Conservation (phyloP, 2,888 invertebrate genomes). For the Encarsia formosa region DNA sequence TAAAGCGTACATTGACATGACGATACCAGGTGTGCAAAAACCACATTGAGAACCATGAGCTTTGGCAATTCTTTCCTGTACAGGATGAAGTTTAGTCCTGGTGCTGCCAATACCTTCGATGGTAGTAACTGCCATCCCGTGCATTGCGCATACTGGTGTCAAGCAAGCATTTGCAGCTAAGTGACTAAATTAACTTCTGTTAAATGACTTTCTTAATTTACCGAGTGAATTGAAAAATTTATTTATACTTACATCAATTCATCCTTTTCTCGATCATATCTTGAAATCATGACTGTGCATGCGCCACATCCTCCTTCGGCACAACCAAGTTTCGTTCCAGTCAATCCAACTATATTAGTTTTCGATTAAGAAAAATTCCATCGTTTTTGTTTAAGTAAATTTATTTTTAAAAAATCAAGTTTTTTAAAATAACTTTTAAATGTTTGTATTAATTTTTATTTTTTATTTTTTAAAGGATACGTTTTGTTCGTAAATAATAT, state of each 20-base stretch:
- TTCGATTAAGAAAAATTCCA: constrained; percentile 51
- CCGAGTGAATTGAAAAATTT: too few species aligned
- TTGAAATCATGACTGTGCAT: constrained; percentile 86
- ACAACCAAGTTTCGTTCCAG: constrained; percentile 84
- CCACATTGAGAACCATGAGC: constrained; percentile 90
- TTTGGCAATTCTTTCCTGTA: constrained; percentile 78
- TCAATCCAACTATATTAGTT: constrained; percentile 58
- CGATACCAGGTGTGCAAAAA: constrained; percentile 89
- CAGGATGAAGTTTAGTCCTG: constrained; percentile 70
- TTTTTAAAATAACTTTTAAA: too few species aligned
- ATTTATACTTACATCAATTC: constrained; percentile 54
- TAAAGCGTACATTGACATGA: constrained; percentile 91
- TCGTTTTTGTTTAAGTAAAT: background rate
- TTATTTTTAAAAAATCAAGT: background rate
- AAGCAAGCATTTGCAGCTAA: constrained; percentile 81
- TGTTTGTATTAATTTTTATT: too few species aligned
- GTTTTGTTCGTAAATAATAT: constrained; percentile 69
- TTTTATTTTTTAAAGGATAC: constrained; percentile 51
- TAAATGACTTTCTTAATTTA: too few species aligned
- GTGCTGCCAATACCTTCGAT: constrained; percentile 86
- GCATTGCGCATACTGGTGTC: constrained; percentile 76
- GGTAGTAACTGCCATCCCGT: constrained; percentile 81
- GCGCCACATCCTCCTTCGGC: constrained; percentile 90
- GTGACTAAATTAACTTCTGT: constrained; percentile 55
- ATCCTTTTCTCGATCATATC: constrained; percentile 57